Conservation (phyloP, 2,888 invertebrate species). For the Acrobeloides nanus region DNA sequence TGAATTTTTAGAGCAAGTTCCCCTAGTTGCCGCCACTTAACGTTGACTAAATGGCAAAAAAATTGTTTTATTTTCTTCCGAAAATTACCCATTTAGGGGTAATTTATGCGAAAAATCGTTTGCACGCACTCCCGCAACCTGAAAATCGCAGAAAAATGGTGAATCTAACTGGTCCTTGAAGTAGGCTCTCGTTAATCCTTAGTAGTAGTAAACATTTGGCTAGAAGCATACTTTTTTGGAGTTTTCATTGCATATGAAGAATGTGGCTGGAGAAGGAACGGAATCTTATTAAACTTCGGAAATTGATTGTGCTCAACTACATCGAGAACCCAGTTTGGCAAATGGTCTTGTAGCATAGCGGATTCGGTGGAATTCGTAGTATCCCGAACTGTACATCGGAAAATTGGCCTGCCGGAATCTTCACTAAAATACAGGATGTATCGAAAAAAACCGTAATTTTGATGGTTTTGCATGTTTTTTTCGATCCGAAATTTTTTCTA, state of each 20-base stretch:
- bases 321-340: constrained; percentile 54
- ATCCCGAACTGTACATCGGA: constrained; percentile 78
- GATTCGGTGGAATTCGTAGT: constrained; percentile 83
- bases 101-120: no score
- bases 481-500: no score
- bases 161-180: no score
- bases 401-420: constrained; percentile 85
- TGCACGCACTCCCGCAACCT: no score
- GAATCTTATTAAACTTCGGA: constrained; percentile 90
- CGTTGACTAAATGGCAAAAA: no score
- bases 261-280: constrained; percentile 92
- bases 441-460: not conserved
- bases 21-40: no score
- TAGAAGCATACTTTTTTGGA: constrained; percentile 67
- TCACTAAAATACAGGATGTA: constrained; percentile 64
- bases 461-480: not conserved
- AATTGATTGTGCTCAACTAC: constrained; percentile 63
- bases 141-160: no score
- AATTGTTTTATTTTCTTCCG: no score
- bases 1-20: no score
- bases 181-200: no score
- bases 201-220: not conserved
- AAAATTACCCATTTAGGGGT: no score
- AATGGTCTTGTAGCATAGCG: constrained; percentile 27
- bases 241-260: constrained; percentile 67